Evolutionary conservation across 2,888 invertebrate genomes (phyloP).

Genomic region (Euplagia quadripunctaria): DNA sequence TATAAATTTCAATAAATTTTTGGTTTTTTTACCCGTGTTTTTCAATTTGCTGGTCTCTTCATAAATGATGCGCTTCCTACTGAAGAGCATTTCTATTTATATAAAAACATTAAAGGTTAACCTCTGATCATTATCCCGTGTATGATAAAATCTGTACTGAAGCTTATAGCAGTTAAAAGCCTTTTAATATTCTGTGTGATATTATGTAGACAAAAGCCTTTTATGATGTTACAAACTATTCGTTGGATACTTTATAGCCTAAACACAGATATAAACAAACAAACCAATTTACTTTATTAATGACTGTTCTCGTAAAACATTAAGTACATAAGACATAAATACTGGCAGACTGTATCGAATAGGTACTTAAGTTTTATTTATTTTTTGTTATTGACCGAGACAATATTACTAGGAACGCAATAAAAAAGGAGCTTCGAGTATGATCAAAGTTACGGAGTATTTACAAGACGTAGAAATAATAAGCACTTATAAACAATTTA

Average conservation of each 20-base stretch:
- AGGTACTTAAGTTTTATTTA: slow-evolving; percentile 35
- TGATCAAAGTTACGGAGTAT: not conserved
- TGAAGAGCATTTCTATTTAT: no score
- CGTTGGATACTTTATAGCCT: slow-evolving; percentile 37
- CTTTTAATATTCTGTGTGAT: no score
- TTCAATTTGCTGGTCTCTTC: no score
- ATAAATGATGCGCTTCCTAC: no score
- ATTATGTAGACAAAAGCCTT: no score
- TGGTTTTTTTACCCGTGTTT: no score
- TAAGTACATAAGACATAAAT: slow-evolving; percentile 55
- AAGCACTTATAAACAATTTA: not conserved
- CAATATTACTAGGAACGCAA: not conserved
- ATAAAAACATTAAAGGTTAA: no score
- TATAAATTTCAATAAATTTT: no score
- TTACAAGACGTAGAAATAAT: not conserved
- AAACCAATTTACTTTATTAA: slow-evolving; percentile 46
- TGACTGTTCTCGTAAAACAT: slow-evolving; percentile 53
- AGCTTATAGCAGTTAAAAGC: no score
- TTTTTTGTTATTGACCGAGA: slow-evolving; percentile 26
- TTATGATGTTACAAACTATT: no score
- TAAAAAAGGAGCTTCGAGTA: not conserved
- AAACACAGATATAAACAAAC: slow-evolving; percentile 32
- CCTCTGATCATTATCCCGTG: no score
- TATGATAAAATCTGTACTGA: no score
- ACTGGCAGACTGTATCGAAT: slow-evolving; percentile 46